These are phyloP conservation scores for Athalia circularis DNA, from an alignment of 2,888 invertebrate genomes.

Conservation along the genomic window DNA sequence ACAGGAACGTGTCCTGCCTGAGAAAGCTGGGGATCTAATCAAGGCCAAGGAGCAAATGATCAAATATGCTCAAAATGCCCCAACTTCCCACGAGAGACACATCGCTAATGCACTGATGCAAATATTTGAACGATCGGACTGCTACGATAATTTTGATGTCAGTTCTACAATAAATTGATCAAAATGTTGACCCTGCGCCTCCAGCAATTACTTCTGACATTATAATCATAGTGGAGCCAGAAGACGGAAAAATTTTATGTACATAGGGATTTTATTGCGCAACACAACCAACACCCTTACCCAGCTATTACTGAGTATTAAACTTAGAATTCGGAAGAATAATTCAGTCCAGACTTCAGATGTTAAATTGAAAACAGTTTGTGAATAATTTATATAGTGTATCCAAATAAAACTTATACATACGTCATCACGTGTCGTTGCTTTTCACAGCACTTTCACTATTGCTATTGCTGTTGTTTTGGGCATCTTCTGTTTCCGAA, in stretches of 20 bases:
- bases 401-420: neutral
- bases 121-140: constrained; percentile 61
- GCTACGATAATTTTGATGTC: constrained; percentile 54
- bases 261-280: too few relatives aligned
- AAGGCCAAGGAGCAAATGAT: constrained; percentile 64
- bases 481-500: constrained; percentile 51
- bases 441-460: constrained; percentile 37
- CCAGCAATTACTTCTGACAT: neutral
- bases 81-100: constrained; percentile 59
- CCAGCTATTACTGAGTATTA: neutral
- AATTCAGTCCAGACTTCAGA: neutral
- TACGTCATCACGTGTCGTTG: neutral
- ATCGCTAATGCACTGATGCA: constrained; percentile 62
- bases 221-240: too few relatives aligned
- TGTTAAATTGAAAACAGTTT: neutral
- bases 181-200: neutral
- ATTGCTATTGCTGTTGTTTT: constrained; percentile 50
- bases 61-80: constrained; percentile 59
- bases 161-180: constrained; percentile 11
- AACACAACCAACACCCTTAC: too few relatives aligned
- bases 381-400: constrained; percentile 23
- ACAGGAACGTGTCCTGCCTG: constrained; percentile 69
- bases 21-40: constrained; percentile 68
- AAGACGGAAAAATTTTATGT: too few relatives aligned
- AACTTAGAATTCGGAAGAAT: neutral